Evolutionary conservation across 2,113 vertebrate species (phyloP).

Genomic region (Pogona vitticeps): DNA sequence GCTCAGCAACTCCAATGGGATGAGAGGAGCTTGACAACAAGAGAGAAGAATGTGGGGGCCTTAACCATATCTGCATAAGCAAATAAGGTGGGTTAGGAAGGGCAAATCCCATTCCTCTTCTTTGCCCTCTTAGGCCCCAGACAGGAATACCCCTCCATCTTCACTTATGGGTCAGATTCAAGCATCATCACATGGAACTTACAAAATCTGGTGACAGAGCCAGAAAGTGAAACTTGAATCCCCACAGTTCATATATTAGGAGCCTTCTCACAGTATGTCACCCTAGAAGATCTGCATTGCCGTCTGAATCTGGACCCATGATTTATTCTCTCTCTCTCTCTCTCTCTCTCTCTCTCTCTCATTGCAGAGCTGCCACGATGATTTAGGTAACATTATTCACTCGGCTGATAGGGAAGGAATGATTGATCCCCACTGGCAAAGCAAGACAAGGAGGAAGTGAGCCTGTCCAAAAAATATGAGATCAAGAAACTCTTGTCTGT

Average conservation of each 20-base stretch:
- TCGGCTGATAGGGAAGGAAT: slow-evolving; percentile 1
- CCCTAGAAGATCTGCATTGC: not conserved
- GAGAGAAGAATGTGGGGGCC: not conserved
- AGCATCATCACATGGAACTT: too few species aligned
- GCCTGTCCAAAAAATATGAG: not conserved
- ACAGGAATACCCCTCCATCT: not conserved
- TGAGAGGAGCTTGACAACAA: not conserved
- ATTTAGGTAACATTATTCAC: not conserved
- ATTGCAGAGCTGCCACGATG: not conserved
- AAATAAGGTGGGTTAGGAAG: not conserved
- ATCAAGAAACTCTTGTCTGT: slow-evolving; percentile 19
- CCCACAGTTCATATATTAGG: too few species aligned
- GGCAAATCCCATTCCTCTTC: not conserved
- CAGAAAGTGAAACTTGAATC: not conserved
- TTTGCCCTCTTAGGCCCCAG: not conserved
- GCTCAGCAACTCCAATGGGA: not conserved
- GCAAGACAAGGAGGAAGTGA: not conserved
- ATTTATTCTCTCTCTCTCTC: not conserved
- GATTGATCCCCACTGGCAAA: not conserved
- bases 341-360: fast-evolving
- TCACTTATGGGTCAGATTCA: not conserved
- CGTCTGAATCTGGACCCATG: not conserved
- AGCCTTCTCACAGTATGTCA: too few species aligned
- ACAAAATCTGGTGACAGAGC: not conserved
- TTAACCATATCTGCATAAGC: not conserved